phyloP scores from a whole-genome alignment of 2,113 vertebrate genomes.

The Tetrax tetrax region DNA sequence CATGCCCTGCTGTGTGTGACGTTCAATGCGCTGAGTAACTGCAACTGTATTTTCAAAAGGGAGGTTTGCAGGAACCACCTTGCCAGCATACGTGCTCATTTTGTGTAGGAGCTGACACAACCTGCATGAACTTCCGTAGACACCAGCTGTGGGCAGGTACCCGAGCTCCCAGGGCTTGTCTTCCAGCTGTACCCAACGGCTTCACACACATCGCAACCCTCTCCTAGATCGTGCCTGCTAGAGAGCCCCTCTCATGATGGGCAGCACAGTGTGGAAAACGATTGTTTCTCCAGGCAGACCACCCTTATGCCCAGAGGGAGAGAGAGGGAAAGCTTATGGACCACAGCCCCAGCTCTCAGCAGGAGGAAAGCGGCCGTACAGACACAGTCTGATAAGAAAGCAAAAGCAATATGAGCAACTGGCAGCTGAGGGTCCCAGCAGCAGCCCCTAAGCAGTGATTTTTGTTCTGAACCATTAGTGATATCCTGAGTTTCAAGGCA shows the following conservation, averaged over 20 bases:
- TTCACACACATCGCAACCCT: rapidly evolving
- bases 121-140: not conserved
- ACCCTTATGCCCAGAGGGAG: not conserved
- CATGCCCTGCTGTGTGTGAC: rapidly evolving
- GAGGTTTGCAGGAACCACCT: not conserved
- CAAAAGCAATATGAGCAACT: not conserved
- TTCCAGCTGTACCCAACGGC: not conserved
- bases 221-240: too few relatives aligned
- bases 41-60: not conserved
- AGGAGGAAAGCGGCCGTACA: not conserved
- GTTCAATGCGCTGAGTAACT: not conserved
- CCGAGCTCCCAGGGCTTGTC: not conserved
- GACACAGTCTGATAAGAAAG: not conserved
- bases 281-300: rapidly evolving
- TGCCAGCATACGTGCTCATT: rapidly evolving
- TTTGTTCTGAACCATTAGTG: not conserved
- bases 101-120: rapidly evolving
- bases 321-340: not conserved
- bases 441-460: not conserved
- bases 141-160: not conserved
- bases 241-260: not conserved
- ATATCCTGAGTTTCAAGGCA: not conserved
- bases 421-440: not conserved
- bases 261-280: rapidly evolving
- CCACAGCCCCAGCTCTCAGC: not conserved